These are phyloP conservation scores for Drosophila merina DNA, from an alignment of 2,888 invertebrate species.

Conservation along the genomic window DNA sequence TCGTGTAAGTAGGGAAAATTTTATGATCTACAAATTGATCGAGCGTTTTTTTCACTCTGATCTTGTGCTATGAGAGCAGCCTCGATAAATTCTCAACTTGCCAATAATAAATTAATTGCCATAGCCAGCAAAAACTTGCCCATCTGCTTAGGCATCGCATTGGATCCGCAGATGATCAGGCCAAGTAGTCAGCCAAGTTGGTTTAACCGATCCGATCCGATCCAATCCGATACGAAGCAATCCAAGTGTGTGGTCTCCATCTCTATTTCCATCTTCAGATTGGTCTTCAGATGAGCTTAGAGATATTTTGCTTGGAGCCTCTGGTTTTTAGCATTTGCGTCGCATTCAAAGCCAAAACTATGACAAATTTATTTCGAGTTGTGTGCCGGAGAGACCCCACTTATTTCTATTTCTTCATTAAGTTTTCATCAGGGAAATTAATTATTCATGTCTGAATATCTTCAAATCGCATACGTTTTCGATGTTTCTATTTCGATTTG, in stretches of 20 bases:
- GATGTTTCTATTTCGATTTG: conserved; percentile 30
- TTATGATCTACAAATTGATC: conserved; percentile 78
- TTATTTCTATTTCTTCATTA: conserved; percentile 77
- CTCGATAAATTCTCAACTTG: conserved; percentile 73
- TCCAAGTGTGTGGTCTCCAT: conserved; percentile 59
- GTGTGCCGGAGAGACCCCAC: conserved; percentile 56
- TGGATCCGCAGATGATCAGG: conserved; percentile 32
- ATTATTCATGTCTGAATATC: conserved; percentile 81
- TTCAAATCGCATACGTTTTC: conserved; percentile 68
- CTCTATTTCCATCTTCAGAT: conserved; percentile 12
- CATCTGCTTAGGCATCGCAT: conserved; percentile 46
- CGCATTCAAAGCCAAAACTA: conserved; percentile 71
- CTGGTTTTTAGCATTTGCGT: conserved; percentile 71
- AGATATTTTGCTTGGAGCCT: conserved; percentile 43
- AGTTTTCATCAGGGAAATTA: conserved; percentile 80
- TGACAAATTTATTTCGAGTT: conserved; percentile 80
- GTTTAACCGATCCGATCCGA: conserved; percentile 11
- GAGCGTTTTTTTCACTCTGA: conserved; percentile 52
- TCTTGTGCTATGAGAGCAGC: conserved; percentile 16
- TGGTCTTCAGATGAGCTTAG: conserved; percentile 10
- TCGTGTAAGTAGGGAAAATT: conserved; percentile 49
- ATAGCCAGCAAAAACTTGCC: conserved; percentile 60
- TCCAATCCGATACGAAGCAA: neutral
- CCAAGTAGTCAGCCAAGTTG: conserved; percentile 11
- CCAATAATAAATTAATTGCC: conserved; percentile 78